phyloP scores from a whole-genome alignment of 2,113 vertebrate species.

The Cyanistes caeruleus region DNA sequence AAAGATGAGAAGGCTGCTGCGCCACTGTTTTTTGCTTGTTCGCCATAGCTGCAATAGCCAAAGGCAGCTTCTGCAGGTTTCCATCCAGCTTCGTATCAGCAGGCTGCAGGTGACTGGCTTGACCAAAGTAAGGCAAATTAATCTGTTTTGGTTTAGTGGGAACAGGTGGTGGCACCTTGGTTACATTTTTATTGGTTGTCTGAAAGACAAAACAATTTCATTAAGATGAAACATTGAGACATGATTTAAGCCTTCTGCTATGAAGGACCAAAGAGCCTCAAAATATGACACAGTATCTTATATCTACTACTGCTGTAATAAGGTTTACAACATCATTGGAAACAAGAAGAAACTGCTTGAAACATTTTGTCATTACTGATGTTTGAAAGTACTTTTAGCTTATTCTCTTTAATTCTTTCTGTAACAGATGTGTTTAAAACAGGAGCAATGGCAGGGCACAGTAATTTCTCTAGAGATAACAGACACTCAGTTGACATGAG shows the following conservation, averaged over 20 bases:
- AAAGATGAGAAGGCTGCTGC: conserved; percentile 67
- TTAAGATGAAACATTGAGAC: neutral
- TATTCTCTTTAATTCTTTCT: neutral
- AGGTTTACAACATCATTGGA: neutral
- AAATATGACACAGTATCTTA: neutral
- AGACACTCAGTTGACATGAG: neutral
- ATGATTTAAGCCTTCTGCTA: neutral
- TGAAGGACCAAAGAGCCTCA: neutral
- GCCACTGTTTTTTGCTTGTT: conserved; percentile 79
- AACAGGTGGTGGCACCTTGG: conserved; percentile 94
- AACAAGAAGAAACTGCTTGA: neutral
- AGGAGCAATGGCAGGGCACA: neutral
- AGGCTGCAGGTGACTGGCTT: conserved; percentile 59
- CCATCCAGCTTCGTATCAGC: conserved; percentile 72
- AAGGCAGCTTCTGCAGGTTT: conserved; percentile 74
- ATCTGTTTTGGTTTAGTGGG: conserved; percentile 94
- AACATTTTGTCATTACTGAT: neutral
- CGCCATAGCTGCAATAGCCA: conserved; percentile 74
- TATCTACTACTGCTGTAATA: neutral
- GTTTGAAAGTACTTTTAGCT: neutral
- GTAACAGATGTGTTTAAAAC: neutral
- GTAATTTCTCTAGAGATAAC: neutral
- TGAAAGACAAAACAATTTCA: conserved; percentile 63
- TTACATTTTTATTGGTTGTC: conserved; percentile 80
- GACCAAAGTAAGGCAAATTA: conserved; percentile 80